Percentiles rank a stretch among this genome's conserved stretches.
Evolutionary conservation across 2,888 invertebrate genomes (phyloP).

Genomic region (Patella pellucida): DNA sequence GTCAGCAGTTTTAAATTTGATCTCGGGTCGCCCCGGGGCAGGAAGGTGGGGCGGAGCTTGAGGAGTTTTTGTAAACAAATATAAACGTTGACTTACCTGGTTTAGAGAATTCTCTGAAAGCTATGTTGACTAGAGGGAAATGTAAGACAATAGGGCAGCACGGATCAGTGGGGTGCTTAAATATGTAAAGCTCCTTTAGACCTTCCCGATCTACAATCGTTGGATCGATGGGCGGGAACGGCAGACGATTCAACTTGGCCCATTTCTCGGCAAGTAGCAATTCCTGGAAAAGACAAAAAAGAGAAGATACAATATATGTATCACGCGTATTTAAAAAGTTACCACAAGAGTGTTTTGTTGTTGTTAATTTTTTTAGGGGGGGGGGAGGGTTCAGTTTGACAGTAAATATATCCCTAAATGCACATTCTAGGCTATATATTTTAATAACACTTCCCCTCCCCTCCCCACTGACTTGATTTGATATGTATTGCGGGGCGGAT

Average conservation of each 20-base stretch:
- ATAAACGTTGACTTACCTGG: constrained; percentile 63
- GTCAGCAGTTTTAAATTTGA: not conserved
- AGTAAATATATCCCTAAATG: no score
- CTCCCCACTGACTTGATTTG: not conserved
- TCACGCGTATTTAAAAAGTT: no score
- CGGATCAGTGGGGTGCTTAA: constrained; percentile 69
- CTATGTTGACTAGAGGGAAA: constrained; percentile 71
- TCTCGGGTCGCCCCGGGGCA: not conserved
- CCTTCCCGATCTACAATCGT: constrained; percentile 67
- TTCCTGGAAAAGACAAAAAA: constrained; percentile 59
- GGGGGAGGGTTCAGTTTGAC: no score
- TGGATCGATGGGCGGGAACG: constrained; percentile 72
- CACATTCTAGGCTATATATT: not conserved
- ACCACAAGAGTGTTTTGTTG: no score
- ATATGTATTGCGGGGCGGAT: no score
- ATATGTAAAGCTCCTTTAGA: constrained; percentile 71
- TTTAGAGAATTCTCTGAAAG: constrained; percentile 68
- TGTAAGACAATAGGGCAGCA: constrained; percentile 72
- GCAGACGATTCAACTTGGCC: constrained; percentile 70
- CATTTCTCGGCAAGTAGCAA: constrained; percentile 71
- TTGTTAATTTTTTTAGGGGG: no score
- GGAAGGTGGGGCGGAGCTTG: not conserved
- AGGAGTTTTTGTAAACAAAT: no score
- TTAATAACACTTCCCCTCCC: not conserved
- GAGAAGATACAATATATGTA: not conserved